Evolutionary conservation across 2,113 vertebrate species (phyloP).

Genomic region (Ammodramus savannarum): DNA sequence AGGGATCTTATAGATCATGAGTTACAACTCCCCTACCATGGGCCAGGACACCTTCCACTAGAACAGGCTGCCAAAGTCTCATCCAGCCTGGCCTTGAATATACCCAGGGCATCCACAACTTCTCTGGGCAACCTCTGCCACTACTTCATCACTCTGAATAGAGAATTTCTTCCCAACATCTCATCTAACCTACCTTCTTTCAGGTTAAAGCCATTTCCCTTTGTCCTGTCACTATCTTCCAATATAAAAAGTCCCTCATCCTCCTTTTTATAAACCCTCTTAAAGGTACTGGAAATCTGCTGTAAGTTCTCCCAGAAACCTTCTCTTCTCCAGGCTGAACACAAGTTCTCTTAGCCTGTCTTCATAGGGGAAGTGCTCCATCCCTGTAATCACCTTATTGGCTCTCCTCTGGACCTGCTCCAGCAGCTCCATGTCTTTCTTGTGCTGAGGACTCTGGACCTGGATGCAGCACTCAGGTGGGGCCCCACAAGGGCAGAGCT

Average conservation of each 20-base stretch:
- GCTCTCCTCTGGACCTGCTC: not conserved
- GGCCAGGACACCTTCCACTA: not conserved
- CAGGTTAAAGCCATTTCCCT: not conserved
- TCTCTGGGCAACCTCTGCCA: not conserved
- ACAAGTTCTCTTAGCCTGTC: not conserved
- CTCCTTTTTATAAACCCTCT: not conserved
- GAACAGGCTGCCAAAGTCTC: not conserved
- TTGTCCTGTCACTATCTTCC: not conserved
- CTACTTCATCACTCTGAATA: not conserved
- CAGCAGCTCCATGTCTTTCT: not conserved
- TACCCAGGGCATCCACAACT: not conserved
- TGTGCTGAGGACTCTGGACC: not conserved
- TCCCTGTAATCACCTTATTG: too few relatives aligned
- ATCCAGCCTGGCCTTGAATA: not conserved
- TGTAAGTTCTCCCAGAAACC: not conserved
- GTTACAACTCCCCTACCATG: accelerated
- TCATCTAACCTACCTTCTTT: not conserved
- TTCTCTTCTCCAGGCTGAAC: not conserved
- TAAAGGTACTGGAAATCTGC: not conserved
- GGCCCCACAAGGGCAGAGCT: accelerated
- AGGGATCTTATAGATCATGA: not conserved
- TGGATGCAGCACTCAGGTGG: not conserved
- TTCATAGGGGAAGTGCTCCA: not conserved
- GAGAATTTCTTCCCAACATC: not conserved
- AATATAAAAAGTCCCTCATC: not conserved